phyloP scores from a whole-genome alignment of 2,113 vertebrate species.

The Notechis scutatus region DNA sequence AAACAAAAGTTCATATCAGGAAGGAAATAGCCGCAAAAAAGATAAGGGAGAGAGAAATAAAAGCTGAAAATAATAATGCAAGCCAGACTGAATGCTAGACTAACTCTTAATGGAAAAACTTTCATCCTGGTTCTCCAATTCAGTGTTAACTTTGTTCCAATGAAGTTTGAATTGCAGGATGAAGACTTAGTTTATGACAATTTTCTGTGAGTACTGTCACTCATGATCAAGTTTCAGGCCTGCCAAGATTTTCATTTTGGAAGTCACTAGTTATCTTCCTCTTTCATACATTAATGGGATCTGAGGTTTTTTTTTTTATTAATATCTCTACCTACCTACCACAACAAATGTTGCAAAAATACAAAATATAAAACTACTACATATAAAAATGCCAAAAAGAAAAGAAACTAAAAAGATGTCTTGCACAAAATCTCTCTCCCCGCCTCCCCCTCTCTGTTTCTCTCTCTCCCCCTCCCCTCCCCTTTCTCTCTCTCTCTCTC shows the following conservation, averaged over 20 bases:
- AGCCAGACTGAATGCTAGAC: background rate
- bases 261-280: accelerated
- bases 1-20: background rate
- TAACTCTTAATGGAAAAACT: constrained; percentile 15
- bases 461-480: too few species aligned
- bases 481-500: too few species aligned
- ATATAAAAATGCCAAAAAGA: background rate
- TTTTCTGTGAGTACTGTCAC: background rate
- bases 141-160: constrained; percentile 18
- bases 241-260: background rate
- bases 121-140: background rate
- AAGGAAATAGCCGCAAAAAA: background rate
- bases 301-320: background rate
- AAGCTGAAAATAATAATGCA: constrained; percentile 6
- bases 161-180: background rate
- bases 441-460: background rate
- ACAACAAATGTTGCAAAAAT: background rate
- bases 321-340: background rate
- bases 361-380: background rate
- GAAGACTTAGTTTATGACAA: background rate
- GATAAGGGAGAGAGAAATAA: constrained; percentile 3
- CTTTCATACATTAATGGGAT: background rate
- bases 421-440: background rate
- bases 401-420: background rate
- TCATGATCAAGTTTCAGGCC: constrained; percentile 3